Evolutionary conservation across 2,113 vertebrate species (phyloP), one percentile per base, ranked within the genome.

Genomic region (Seriola dumerili): DNA sequence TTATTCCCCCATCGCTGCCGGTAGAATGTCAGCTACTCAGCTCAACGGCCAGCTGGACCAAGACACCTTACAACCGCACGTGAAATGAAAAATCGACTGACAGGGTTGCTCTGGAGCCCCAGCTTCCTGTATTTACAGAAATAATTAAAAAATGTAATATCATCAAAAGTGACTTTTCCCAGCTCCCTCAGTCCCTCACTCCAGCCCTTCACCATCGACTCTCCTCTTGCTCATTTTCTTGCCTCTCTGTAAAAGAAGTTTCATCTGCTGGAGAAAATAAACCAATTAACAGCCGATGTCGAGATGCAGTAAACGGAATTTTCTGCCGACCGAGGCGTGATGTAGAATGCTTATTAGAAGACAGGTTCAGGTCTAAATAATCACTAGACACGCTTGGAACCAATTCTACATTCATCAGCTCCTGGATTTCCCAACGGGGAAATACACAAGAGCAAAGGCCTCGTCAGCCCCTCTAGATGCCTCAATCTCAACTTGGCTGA

Each of bases 1-100:
- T 89, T 64, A n/a, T 90, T 97, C 96, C 96, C 96, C 55, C 90
- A 91, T 58, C 96, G 95, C 93, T 67, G 78, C 57, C 38, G 34
- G 87, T 92, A 91, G 90, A 85, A 93, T 67, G 90, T 92, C 76
- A 93, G 90, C 94, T 85, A 88, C 94, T 91, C 94, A 91, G 93
- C 66, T 5, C 68, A 85, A 83, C 64, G 64, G 66, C 77, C 29
- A 87, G 85, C 71, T 86, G 86, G 92, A 96, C 95, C 94, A 93
- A 89, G 88, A 89, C 76, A 65, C 93, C 96, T 90, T 74, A 93
- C 94, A 90, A 92, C 85, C 88, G 76, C 86, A 87, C 55, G 72
- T 86, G 78, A 90, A 94, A 95, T 94, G 92, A 94, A 94, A 94
- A 94, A 93, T 88, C 91, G 81, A 85, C 71, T 80, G 86, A 79